Base-by-base conservation (phyloP, 1,140 invertebrate species). In the Fopius arisanus region DNA sequence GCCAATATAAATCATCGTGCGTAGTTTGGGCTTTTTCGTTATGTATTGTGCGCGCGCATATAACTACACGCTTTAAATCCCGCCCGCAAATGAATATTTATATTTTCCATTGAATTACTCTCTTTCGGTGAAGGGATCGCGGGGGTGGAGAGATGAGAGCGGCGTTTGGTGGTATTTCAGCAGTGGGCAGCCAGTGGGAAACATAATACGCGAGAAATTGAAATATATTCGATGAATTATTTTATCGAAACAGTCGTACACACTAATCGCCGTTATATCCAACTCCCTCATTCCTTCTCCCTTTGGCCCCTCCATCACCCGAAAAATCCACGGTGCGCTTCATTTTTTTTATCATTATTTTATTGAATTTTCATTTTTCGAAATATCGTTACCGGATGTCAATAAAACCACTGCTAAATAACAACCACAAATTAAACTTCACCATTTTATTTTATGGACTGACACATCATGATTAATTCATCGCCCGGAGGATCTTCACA, bases 61-160 rank as follows among this genome's bases (percentile, higher is more conserved):
- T 70, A 23, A 73, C n/a, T 69, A 19, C 54, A 77, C 81, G 80
- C 82, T 86, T 87, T 84, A 86, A 88, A 86, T 87, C 83, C 82
- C 82, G 19, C 62, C 77, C 83, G 78, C 84, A 85, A 87, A 88
- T 88, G 86, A 88, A 88, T 88, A 88, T 88, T 88, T 87, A 88
- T 88, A 87, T 86, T 87, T 87, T 87, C 84, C 84, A 87, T 88
- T 87, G 86, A 88, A 88, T 87, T 86, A 86, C 84, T 86, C 85
- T 88, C 62, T 87, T 85, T 79, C 80, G 81, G n/a, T 7, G 43
- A 48, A 37, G 43, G 16, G 29, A 29, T 74, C 77, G 74, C 80
- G 81, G 75, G 82, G 48, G 29, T 5, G 68, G 19, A 14, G 28
- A 19, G 67, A 21, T 40, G 71, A 26, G 23, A 37, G 65, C 21